Percentiles rank a stretch among this genome's conserved stretches.
These are phyloP conservation scores for Aptenodytes patagonicus DNA, from an alignment of 2,113 vertebrate genomes.

Conservation along the genomic window DNA sequence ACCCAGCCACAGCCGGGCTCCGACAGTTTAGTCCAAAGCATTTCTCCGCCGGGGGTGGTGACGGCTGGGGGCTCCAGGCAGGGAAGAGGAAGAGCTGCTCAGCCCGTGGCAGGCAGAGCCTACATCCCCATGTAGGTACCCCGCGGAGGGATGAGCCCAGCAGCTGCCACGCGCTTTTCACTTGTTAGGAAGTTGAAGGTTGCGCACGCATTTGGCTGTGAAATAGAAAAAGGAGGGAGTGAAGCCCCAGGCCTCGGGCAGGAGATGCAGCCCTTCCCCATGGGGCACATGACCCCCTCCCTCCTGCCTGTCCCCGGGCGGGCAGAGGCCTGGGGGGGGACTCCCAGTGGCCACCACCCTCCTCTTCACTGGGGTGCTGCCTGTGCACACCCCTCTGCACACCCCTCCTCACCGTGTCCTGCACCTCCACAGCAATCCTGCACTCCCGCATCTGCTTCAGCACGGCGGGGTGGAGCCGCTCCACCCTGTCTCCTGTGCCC, in stretches of 20 bases:
- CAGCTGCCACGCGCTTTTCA: slow-evolving; percentile 81
- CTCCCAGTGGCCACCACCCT: background rate
- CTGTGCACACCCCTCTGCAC: background rate
- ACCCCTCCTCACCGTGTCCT: slow-evolving; percentile 85
- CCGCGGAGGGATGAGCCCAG: slow-evolving; percentile 87
- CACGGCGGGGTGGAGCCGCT: slow-evolving; percentile 75
- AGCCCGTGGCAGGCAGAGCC: background rate
- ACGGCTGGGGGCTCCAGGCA: accelerated
- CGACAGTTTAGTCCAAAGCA: accelerated
- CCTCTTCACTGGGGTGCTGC: background rate
- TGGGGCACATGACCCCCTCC: accelerated
- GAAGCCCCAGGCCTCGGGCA: background rate
- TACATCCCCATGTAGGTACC: background rate
- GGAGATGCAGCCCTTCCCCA: background rate
- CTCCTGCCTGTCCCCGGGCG: accelerated
- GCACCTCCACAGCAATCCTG: slow-evolving; percentile 91
- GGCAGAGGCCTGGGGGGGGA: accelerated
- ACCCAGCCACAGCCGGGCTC: background rate
- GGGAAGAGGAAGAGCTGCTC: background rate
- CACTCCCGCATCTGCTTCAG: slow-evolving; percentile 78
- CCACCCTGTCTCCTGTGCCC: slow-evolving; percentile 85
- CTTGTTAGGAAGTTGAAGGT: slow-evolving; percentile 93
- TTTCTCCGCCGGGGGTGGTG: accelerated
- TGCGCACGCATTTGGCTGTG: slow-evolving; percentile 91
- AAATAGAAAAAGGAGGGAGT: background rate